These are phyloP conservation scores for Bufotes viridis DNA, from an alignment of 2,797 vertebrate species.

Conservation along the genomic window DNA sequence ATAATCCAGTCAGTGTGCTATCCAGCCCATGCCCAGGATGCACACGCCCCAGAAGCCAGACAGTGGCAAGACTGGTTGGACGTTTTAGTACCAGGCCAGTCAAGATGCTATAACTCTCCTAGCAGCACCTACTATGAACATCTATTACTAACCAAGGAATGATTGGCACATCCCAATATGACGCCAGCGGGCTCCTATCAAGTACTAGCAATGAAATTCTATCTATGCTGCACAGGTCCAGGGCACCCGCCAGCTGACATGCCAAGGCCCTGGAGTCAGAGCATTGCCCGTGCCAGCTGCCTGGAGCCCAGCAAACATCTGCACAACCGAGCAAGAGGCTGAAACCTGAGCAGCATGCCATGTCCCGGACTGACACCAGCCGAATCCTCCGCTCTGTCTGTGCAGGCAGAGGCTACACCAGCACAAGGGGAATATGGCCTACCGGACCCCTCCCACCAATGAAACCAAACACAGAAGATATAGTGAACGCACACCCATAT, in stretches of 20 bases:
- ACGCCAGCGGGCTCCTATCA: constrained; percentile 60
- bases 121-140: constrained; percentile 25
- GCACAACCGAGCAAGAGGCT: constrained; percentile 69
- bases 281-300: constrained; percentile 64
- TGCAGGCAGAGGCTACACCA: neutral
- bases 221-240: constrained; percentile 73
- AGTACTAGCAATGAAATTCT: constrained; percentile 67
- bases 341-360: constrained; percentile 51
- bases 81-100: neutral
- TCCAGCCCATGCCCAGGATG: neutral
- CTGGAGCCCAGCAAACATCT: constrained; percentile 61
- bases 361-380: neutral
- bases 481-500: no score
- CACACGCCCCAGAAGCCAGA: neutral
- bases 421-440: neutral
- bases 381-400: neutral
- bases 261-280: constrained; percentile 68
- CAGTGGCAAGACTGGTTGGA: neutral
- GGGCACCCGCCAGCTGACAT: constrained; percentile 63
- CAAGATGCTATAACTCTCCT: neutral
- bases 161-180: constrained; percentile 42
- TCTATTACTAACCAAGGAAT: constrained; percentile 43
- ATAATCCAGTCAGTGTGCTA: no score
- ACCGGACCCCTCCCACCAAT: no score
- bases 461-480: no score